Evolutionary conservation across 2,888 invertebrate genomes (phyloP).

Genomic region (Frankliniella fusca): DNA sequence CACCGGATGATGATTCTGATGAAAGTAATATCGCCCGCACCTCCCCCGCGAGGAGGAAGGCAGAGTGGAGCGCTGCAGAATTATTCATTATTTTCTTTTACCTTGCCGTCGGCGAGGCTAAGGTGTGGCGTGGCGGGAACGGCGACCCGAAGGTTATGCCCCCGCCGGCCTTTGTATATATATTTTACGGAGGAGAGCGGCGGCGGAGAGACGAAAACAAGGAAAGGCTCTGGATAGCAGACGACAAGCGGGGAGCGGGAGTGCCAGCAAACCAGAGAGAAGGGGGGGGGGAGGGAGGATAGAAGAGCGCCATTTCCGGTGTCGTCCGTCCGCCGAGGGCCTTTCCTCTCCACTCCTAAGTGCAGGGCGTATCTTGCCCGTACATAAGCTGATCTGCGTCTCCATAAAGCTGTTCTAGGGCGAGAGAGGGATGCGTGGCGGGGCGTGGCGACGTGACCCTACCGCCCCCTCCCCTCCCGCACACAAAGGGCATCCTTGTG

Average conservation of each 20-base stretch:
- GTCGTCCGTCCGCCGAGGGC: slow-evolving; percentile 8
- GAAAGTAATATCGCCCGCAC: too few relatives aligned
- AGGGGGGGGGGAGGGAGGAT: background rate
- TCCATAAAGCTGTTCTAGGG: background rate
- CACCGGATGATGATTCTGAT: too few relatives aligned
- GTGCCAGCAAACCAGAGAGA: slow-evolving; percentile 7
- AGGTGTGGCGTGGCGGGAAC: background rate
- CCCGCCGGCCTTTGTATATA: background rate
- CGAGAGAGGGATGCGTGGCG: background rate
- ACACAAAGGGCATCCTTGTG: background rate
- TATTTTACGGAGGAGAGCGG: background rate
- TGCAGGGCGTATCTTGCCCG: slow-evolving; percentile 18
- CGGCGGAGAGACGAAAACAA: background rate
- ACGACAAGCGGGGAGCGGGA: background rate
- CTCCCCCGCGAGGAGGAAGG: too few relatives aligned
- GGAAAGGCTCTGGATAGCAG: background rate
- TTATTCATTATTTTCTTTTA: too few relatives aligned
- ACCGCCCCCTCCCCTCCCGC: background rate
- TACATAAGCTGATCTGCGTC: slow-evolving; percentile 26
- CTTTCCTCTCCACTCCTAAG: background rate
- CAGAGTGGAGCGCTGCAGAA: too few relatives aligned
- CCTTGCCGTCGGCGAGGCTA: background rate
- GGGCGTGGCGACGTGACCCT: background rate
- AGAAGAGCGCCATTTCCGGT: slow-evolving; percentile 23
- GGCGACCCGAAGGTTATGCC: background rate